phyloP scores from a whole-genome alignment of 2,113 vertebrate species.

The Boleophthalmus pectinirostris region DNA sequence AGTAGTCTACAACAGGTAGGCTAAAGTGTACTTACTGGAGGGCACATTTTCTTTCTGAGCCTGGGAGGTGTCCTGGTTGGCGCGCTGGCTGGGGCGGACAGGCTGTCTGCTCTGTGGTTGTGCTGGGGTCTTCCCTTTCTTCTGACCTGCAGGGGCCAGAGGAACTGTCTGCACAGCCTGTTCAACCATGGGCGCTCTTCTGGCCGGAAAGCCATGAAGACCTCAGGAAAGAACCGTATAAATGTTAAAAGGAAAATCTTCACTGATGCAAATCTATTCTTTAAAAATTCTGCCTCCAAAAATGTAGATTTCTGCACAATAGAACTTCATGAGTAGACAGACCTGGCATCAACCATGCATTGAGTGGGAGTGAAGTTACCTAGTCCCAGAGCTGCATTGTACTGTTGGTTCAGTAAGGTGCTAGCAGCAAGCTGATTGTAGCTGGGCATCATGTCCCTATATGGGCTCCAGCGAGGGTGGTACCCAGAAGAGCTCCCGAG shows the following conservation, averaged over 20 bases:
- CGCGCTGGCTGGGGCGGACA: slow-evolving; percentile 46
- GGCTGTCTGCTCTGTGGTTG: slow-evolving; percentile 66
- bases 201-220: slow-evolving; percentile 64
- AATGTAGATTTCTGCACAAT: no score
- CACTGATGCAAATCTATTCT: neutral
- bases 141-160: slow-evolving; percentile 71
- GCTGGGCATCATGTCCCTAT: slow-evolving; percentile 85
- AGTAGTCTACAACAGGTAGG: neutral
- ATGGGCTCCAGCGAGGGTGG: slow-evolving; percentile 91
- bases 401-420: slow-evolving; percentile 93
- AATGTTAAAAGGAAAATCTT: neutral
- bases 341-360: no score
- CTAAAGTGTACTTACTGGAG: slow-evolving; percentile 37
- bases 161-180: slow-evolving; percentile 96
- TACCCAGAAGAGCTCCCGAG: slow-evolving; percentile 84
- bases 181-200: slow-evolving; percentile 94
- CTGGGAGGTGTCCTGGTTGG: slow-evolving; percentile 51
- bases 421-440: slow-evolving; percentile 92
- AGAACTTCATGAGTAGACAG: neutral
- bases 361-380: slow-evolving; percentile 68
- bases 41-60: slow-evolving; percentile 60
- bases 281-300: neutral
- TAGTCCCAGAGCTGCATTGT: slow-evolving; percentile 87
- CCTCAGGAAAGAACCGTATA: slow-evolving; percentile 22
- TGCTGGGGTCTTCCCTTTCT: slow-evolving; percentile 57